Base-by-base conservation (phyloP, 37 sponge, comb jelly and placozoan genomes). In the Cliona cf. orientalis region DNA sequence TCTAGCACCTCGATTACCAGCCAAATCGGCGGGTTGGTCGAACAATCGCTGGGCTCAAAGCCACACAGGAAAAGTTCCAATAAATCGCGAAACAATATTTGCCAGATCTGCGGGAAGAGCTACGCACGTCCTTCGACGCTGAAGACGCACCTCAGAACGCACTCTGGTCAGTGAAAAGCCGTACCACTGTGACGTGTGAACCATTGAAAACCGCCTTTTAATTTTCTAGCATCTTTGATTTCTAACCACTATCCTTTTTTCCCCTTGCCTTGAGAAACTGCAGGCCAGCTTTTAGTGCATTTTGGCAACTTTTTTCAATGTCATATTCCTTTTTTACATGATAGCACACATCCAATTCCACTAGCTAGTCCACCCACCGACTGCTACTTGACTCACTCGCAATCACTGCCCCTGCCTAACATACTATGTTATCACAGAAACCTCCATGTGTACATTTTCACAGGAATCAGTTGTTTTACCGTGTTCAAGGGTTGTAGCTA, bases 121-220 rank as follows among this genome's bases (percentile, higher is more conserved):
- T 98, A 96, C 74, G 96, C 99, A 5, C 89, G 96, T 35, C 96
- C 94, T 2, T 96, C 96, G 34, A 96, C 99, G 19, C 96, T 98
- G 39, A 91, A 91, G 63, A 95, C 99, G 0, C 99, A 98, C 84
- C 80, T 98, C 91, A 37, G 92, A 63, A 89, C 96, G 26, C 99
- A 98, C 81, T 85, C 83, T 14, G 99, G 99, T n/a, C n/a, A n/a
- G n/a, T 4, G 99, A 98, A 73, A 93, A 94, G 71, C 99, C 99
- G 4, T 98, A 91, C 82, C 86, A 78, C 31, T 98, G 99, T 64
- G 80, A 88, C 29, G 67, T 92, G 31, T 98, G 99, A n/a, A n/a
- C n/a, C n/a, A n/a, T n/a, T n/a, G n/a, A n/a, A n/a, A n/a, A n/a
- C n/a, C n/a, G n/a, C n/a, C n/a, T n/a, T n/a, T n/a, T n/a, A n/a